Conservation (phyloP, 1,140 invertebrate species). For the Heliothis subflexa region DNA sequence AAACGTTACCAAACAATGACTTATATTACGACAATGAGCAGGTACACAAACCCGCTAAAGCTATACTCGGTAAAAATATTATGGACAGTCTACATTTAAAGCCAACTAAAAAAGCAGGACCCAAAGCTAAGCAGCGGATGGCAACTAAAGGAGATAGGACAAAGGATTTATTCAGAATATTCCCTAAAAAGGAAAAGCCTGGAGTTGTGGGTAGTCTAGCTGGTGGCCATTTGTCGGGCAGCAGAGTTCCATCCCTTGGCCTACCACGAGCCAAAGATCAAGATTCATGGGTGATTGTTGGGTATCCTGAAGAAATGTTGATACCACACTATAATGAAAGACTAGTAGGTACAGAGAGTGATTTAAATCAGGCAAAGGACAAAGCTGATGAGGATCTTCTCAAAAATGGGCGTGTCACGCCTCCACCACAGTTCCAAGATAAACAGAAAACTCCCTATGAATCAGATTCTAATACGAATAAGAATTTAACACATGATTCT, state of each 20-base stretch:
- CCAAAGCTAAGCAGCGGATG: conserved; percentile 77
- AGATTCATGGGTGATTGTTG: conserved; percentile 80
- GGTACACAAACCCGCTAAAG: conserved; percentile 78
- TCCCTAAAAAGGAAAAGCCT: conserved; percentile 80
- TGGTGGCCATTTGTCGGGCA: conserved; percentile 75
- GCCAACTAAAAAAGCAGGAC: conserved; percentile 81
- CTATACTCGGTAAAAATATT: conserved; percentile 81
- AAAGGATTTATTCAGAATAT: conserved; percentile 77
- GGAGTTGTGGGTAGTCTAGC: conserved; percentile 67
- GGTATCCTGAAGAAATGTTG: conserved; percentile 77
- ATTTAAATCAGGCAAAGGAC: conserved; percentile 68
- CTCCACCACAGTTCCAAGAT: conserved; percentile 83
- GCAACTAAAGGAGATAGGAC: conserved; percentile 68
- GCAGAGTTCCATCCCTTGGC: conserved; percentile 80
- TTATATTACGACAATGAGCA: conserved; percentile 61
- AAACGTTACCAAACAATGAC: conserved; percentile 60
- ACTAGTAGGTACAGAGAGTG: conserved; percentile 66
- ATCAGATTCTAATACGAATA: conserved; percentile 71
- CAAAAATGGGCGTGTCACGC: conserved; percentile 74
- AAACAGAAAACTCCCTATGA: conserved; percentile 77
- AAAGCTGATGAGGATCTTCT: conserved; percentile 65
- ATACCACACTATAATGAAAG: conserved; percentile 81
- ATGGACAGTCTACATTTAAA: conserved; percentile 84
- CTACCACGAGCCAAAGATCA: conserved; percentile 74
- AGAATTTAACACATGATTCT: conserved; percentile 76